Evolutionary conservation across 2,113 vertebrate species (phyloP).

Genomic region (Petrocephalus microphthalmus): DNA sequence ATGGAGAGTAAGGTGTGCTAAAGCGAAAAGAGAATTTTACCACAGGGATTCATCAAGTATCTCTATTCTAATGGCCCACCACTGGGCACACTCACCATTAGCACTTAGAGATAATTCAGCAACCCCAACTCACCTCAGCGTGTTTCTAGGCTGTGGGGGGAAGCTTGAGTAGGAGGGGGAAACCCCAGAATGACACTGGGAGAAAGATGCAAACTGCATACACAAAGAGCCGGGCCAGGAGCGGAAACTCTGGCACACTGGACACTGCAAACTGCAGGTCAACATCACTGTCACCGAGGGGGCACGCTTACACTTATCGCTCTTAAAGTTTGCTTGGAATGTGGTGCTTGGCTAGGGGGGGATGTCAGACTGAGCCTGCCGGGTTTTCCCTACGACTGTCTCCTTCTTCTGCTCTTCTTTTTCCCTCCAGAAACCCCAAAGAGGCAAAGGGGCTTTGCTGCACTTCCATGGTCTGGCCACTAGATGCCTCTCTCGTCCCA

Average conservation of each 20-base stretch:
- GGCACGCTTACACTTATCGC: neutral
- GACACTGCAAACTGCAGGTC: neutral
- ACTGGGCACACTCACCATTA: neutral
- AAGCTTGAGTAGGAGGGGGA: neutral
- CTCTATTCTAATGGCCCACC: neutral
- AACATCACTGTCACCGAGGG: neutral
- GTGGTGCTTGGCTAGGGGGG: neutral
- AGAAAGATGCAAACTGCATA: neutral
- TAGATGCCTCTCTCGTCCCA: constrained; percentile 74
- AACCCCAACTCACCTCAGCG: neutral
- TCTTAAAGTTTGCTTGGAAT: neutral
- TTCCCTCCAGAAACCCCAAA: neutral
- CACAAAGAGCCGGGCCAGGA: neutral
- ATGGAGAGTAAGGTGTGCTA: neutral
- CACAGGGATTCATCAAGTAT: neutral
- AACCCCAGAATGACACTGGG: neutral
- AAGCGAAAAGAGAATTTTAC: neutral
- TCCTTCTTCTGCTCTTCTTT: neutral
- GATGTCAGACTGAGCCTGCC: neutral
- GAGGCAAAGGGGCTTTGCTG: neutral
- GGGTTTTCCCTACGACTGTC: neutral
- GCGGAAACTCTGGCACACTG: neutral
- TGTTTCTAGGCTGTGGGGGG: neutral
- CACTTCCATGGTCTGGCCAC: constrained; percentile 46
- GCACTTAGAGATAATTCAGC: neutral